Evolutionary conservation across 2,113 vertebrate genomes (phyloP), one percentile per base, ranked within the genome.

Genomic region (Holacanthus passer): DNA sequence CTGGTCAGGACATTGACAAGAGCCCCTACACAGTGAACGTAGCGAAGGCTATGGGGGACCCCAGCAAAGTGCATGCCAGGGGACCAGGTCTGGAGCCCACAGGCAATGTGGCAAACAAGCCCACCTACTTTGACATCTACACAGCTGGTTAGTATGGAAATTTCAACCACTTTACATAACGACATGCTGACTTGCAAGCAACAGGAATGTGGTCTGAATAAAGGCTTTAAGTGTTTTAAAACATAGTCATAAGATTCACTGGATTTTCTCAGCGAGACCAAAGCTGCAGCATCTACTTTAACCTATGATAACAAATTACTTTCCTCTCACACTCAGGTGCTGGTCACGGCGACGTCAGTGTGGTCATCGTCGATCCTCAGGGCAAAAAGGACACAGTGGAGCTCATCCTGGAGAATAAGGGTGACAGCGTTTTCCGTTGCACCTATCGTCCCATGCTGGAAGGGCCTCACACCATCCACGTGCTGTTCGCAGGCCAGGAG

Each of bases 81-180:
- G 98, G 98, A 22, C 98, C 98, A 0, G 98, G 98, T 66, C 90
- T 99, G 85, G 97, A 99, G 22, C 93, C 97, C 0, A 91, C 94
- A 1, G 98, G 98, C 79, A 99, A 98, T 0, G 95, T 99, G 79
- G 96, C 97, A 63, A 96, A 97, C 94, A 99, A 99, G 77, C 92
- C 97, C 87, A 99, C 98, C 52, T 98, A 98, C 93, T 99, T 99
- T 48, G 98, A 99, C 93, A 99, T 99, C 93, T 99, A 97, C 88
- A 99, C 98, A 0, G 98, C 98, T 65, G 98, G 98, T 99, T 88
- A 87, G 82, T 47, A 39, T 7, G 8, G 12, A 39, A 79, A 72
- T 47, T 8, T 5, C 8, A 27, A 16, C 24, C 41, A 53, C 22
- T 58, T 17, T 6, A 50, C 58, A 56, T 13, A 16, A 8, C 35